A percentile compares a stretch with the other conserved stretches of the same genome.
Conservation (phyloP, 2,113 vertebrate species). For the Centropus bengalensis region DNA sequence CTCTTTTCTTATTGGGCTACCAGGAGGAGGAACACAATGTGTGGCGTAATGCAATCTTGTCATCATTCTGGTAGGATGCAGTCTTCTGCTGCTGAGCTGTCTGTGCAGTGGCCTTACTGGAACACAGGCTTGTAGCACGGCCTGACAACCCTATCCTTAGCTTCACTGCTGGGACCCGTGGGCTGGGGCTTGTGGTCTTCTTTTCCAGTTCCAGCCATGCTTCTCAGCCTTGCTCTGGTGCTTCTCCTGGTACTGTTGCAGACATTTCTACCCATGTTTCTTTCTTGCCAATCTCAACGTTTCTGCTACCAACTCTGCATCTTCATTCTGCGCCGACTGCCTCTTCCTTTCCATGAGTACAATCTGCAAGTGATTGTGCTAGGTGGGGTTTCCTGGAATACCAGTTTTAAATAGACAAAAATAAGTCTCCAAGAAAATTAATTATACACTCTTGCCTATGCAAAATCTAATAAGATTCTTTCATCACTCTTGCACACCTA, state of each 20-base stretch:
- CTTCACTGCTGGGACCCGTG: not conserved
- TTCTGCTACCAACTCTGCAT: not conserved
- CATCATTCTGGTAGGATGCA: not conserved
- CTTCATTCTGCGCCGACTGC: not conserved
- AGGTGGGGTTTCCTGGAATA: not conserved
- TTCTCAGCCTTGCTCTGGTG: not conserved
- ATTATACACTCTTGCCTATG: not conserved
- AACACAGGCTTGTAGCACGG: not conserved
- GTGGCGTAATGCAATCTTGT: not conserved
- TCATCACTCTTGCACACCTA: not conserved
- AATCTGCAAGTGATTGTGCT: not conserved
- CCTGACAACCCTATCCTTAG: rapidly evolving
- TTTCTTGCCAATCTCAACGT: not conserved
- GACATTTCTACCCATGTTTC: not conserved
- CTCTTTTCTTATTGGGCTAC: not conserved
- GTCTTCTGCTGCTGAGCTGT: not conserved
- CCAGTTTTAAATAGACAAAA: not conserved
- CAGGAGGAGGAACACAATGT: not conserved
- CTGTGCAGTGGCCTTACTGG: not conserved
- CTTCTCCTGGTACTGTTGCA: not conserved
- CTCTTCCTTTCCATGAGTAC: not conserved
- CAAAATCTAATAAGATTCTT: not conserved
- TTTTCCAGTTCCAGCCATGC: not conserved
- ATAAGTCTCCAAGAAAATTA: not conserved
- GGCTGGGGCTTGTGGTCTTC: not conserved